Evolutionary conservation across 2,113 vertebrate genomes (phyloP).

Genomic region (Andinoacara biseriatus): DNA sequence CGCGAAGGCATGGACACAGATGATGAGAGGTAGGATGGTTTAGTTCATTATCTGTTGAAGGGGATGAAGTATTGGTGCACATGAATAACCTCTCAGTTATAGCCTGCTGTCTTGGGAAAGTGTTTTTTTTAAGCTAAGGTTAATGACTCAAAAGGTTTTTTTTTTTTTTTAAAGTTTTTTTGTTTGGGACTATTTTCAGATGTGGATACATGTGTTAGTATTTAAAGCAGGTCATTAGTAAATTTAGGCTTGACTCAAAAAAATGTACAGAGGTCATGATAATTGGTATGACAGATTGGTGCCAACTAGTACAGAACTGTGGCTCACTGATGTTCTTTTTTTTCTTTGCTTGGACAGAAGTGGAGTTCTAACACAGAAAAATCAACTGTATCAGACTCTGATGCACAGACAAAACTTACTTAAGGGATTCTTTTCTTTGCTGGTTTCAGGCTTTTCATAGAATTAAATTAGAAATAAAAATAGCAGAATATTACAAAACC

Average conservation of each 20-base stretch:
- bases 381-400: no score
- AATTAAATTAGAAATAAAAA: no score
- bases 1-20: conserved; percentile 86
- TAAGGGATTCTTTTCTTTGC: no score
- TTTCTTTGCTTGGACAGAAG: no score
- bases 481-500: no score
- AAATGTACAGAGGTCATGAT: background rate
- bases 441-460: no score
- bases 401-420: no score
- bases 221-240: no score
- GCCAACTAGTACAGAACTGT: background rate
- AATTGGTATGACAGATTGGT: background rate
- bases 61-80: background rate
- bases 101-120: background rate
- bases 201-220: background rate
- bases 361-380: no score
- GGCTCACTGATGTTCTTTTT: background rate
- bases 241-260: background rate
- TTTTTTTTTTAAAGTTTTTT: background rate
- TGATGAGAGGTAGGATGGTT: conserved; percentile 86
- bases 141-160: background rate
- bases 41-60: background rate
- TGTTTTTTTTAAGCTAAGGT: background rate
- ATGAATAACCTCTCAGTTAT: background rate
- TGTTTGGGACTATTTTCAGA: background rate